Percentiles rank a stretch among this genome's conserved stretches.
These are phyloP conservation scores for Dynastes tityus DNA, from an alignment of 2,888 invertebrate species.

Conservation along the genomic window DNA sequence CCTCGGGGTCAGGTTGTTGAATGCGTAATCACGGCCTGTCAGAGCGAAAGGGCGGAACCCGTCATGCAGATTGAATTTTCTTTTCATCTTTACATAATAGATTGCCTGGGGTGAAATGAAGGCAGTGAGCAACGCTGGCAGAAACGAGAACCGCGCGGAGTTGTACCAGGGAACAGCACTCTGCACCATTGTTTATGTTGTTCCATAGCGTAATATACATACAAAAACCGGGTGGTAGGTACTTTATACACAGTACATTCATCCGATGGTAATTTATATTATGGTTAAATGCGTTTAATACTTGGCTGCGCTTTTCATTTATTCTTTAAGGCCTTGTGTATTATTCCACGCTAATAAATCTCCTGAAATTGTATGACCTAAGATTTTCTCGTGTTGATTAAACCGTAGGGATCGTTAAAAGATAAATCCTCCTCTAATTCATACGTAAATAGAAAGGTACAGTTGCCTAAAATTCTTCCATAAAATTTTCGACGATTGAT, in stretches of 20 bases:
- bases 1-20: conserved; percentile 68
- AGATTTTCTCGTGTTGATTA: background rate
- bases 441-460: no score
- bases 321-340: conserved; percentile 2
- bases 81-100: conserved; percentile 71
- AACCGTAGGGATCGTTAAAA: background rate
- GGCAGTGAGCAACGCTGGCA: conserved; percentile 19
- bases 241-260: conserved; percentile 15
- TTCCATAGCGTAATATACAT: conserved; percentile 19
- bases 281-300: conserved; percentile 30
- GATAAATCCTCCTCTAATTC: background rate
- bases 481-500: no score
- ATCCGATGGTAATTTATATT: conserved; percentile 28
- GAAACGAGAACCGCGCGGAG: conserved; percentile 11
- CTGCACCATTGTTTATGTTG: conserved; percentile 37
- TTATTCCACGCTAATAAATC: conserved; percentile 13
- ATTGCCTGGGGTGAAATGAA: conserved; percentile 63
- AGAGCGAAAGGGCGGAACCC: conserved; percentile 68
- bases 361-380: background rate
- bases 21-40: conserved; percentile 71
- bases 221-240: conserved; percentile 20
- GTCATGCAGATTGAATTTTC: conserved; percentile 71
- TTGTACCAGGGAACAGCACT: conserved; percentile 6
- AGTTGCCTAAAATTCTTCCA: no score
- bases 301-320: conserved; percentile 26